phyloP scores from a whole-genome alignment of 2,888 invertebrate genomes.

The Germaria angustata region DNA sequence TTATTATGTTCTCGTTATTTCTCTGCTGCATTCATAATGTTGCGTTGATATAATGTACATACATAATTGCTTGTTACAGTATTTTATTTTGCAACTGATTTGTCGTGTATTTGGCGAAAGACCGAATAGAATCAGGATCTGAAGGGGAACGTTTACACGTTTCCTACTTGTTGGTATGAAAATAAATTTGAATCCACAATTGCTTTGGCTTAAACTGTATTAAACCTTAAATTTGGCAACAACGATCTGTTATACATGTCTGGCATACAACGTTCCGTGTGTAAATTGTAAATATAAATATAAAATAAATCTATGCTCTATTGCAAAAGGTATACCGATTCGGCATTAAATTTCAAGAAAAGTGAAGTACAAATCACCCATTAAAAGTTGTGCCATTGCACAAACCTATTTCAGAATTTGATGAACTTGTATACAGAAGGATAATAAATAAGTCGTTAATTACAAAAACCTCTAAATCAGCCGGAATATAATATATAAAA shows the following conservation, averaged over 20 bases:
- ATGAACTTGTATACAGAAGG: no score
- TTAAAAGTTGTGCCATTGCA: no score
- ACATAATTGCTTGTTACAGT: constrained; percentile 42
- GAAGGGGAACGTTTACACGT: constrained; percentile 44
- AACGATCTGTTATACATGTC: background rate
- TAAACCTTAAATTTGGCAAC: background rate
- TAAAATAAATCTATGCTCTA: no score
- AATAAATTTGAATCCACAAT: background rate
- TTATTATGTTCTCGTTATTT: constrained; percentile 8
- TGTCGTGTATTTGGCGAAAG: background rate
- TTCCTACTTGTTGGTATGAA: constrained; percentile 53
- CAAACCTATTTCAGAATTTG: no score
- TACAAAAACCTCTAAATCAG: no score
- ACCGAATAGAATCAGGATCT: background rate
- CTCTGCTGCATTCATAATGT: constrained; percentile 25
- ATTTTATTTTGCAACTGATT: constrained; percentile 3
- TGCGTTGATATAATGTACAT: constrained; percentile 20
- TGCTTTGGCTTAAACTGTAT: background rate
- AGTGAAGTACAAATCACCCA: no score
- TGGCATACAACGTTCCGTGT: background rate
- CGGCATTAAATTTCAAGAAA: no score
- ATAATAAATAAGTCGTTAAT: no score
- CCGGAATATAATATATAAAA: no score
- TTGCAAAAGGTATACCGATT: no score
- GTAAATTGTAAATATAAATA: no score